A percentile compares a stretch with the other conserved stretches of the same genome.
phyloP scores from a whole-genome alignment of 2,113 vertebrate species.

The Syngnathus typhle region DNA sequence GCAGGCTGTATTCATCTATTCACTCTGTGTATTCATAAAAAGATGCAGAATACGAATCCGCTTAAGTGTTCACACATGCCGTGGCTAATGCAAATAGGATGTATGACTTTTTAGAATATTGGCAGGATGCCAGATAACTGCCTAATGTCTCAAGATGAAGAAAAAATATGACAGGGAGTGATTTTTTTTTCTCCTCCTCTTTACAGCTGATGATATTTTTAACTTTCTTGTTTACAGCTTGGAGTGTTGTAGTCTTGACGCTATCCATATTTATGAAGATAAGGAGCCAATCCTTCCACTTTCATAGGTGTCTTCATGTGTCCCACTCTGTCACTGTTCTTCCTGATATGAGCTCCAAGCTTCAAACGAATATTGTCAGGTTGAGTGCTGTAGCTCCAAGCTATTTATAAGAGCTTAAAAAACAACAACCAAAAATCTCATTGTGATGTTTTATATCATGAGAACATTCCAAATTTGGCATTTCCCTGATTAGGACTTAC shows the following conservation, averaged over 20 bases:
- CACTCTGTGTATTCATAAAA: neutral
- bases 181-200: conserved; percentile 7
- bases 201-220: conserved; percentile 43
- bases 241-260: conserved; percentile 24
- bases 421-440: no score
- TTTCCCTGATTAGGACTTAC: neutral
- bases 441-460: neutral
- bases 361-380: conserved; percentile 2
- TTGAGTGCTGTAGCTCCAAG: neutral
- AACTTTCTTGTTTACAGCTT: conserved; percentile 30
- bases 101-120: conserved; percentile 27
- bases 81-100: conserved; percentile 19
- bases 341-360: conserved; percentile 8
- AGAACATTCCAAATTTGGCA: neutral
- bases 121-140: conserved; percentile 41
- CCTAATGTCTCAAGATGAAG: conserved; percentile 47
- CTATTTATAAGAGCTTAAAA: neutral
- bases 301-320: neutral
- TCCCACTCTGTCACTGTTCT: conserved; percentile 13
- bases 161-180: conserved; percentile 43
- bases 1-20: conserved; percentile 49
- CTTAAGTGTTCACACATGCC: conserved; percentile 6
- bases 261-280: conserved; percentile 31
- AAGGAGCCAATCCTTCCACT: neutral
- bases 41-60: conserved; percentile 7